Evolutionary conservation across 2,113 vertebrate species (phyloP), one percentile per base, ranked within the genome.

Genomic region (Nematolebias whitei): DNA sequence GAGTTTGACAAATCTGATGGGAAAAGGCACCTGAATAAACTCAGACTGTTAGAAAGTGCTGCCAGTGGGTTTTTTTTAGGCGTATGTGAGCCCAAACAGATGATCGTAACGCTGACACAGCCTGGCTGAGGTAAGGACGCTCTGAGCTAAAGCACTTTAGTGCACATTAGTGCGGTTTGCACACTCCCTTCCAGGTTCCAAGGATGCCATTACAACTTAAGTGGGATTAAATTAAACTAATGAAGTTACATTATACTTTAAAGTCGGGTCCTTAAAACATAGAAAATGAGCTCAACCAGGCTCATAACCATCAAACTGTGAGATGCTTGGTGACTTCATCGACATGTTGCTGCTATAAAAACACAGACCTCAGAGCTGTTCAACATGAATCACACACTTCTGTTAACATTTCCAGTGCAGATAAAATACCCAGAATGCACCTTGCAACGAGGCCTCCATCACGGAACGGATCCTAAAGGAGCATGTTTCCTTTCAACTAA

Each of bases 21-120:
- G 9, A 61, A 18, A 69, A 18, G 32, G 20, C 32, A 49, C 29
- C 20, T 12, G 22, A 58, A 35, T 38, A 44, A 40, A 20, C 44
- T 4, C 24, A 61, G 26, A 15, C 24, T 13, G 24, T 26, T 45
- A 32, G 10, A 65, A 72, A 41, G 50, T 4, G 0, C 12, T 6
- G 51, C 32, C 18, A 41, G 48, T 23, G 26, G 4, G 5, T 10
- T 19, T 47, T 47, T 43, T 73, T 14, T 18, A 52, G 65, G 15
- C 20, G 32, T 5, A 50, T 45, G 58, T 18, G 5, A 60, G 43
- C 15, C 10, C 57, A 80, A 53, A 41, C 59, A 70, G 55, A 67
- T 62, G 40, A 43, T 26, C 11, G 13, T 11, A 16, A 57, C 57
- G 74, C 62, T 80, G 74, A 74, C 29, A 1, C 44, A 23, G 49